Percentiles rank a stretch among this genome's conserved stretches.
phyloP scores from a whole-genome alignment of 1,140 invertebrate species.

The Drosophila repletoides region DNA sequence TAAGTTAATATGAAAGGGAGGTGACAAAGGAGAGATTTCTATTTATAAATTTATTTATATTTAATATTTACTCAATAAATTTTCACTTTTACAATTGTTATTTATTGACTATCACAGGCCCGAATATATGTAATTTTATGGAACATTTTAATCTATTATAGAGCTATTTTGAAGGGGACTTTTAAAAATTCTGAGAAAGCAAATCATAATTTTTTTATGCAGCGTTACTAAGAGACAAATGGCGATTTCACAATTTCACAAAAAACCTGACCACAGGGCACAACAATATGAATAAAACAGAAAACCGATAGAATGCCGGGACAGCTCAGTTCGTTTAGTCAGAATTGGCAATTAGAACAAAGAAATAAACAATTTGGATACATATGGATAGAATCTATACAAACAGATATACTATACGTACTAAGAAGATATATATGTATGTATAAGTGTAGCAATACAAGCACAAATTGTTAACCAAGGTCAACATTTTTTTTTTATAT shows the following conservation, averaged over 20 bases:
- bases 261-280: constrained; percentile 42
- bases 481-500: constrained; percentile 48
- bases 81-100: too few species aligned
- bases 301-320: constrained; percentile 30
- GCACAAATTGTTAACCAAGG: constrained; percentile 67
- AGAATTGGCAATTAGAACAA: constrained; percentile 61
- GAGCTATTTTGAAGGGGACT: too few species aligned
- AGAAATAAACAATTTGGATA: constrained; percentile 31
- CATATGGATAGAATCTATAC: too few species aligned
- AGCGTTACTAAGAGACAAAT: constrained; percentile 7
- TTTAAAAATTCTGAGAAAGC: constrained; percentile 8
- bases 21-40: too few species aligned
- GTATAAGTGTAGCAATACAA: constrained; percentile 1
- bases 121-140: too few species aligned
- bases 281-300: constrained; percentile 34
- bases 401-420: neutral
- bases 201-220: neutral
- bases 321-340: constrained; percentile 41
- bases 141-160: too few species aligned
- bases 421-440: neutral
- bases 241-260: constrained; percentile 22
- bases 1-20: too few species aligned
- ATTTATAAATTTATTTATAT: too few species aligned
- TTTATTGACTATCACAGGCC: too few species aligned
- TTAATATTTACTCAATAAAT: too few species aligned